Evolutionary conservation across 2,797 vertebrate species (phyloP), one percentile per base, ranked within the genome.

Genomic region (Gymnothorax javanicus): DNA sequence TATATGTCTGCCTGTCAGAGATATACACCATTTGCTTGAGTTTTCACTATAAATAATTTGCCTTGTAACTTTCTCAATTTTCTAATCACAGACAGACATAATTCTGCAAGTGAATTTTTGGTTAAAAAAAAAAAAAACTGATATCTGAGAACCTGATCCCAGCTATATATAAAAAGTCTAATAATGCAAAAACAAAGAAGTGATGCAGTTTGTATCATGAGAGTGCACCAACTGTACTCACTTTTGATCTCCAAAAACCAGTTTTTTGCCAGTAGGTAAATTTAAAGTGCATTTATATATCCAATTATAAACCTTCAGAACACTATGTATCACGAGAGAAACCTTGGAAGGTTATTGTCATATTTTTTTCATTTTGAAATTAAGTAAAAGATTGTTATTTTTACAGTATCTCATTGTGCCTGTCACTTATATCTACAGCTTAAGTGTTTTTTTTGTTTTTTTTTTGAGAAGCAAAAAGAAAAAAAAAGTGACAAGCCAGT

Each of bases 21-120:
- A 87, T 86, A 84, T 87, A 89, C 87, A 43, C 33, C 33, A 89
- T 89, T 88, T 89, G 87, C 91, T 91, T 92, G 90, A 91, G 92
- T 92, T 90, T 88, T 86, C 85, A 86, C 90, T 92, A 90, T 90
- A 90, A 73, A 90, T 92, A 82, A 89, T 87, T 82, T 88, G 59
- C 84, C 88, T 77, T 71, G 43, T 54, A 77, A 86, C 52, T 77
- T 77, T 59, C 58, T 60, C 60, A 13, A 25, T 25, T 86, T 33
- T 12, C 27, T 59, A 77, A 59, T 77, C 33, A 2, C 33, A 43
- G 33, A 12, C 13, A 59, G 85, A 58, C 15, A n/a, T 56, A 13
- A 50, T n/a, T 77, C 54, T 77, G 56, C 43, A 58, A 13, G 27
- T 15, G 6, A 84, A 85, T 71, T 11, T 27, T 43, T 75, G 0